Evolutionary conservation across 2,113 vertebrate genomes (phyloP), one percentile per base, ranked within the genome.

Genomic region (Emydura subglobosa): DNA sequence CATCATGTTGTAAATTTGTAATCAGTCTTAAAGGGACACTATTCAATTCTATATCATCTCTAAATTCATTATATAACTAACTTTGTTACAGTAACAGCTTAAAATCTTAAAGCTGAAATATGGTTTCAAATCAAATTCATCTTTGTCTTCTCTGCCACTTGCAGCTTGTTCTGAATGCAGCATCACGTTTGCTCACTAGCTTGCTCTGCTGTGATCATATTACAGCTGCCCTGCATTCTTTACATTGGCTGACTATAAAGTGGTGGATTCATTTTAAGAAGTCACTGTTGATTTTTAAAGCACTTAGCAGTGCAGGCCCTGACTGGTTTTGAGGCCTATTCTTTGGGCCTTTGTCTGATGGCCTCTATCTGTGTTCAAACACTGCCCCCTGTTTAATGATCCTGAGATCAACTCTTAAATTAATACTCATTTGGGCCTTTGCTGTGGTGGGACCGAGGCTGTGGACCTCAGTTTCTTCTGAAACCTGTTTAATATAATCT

Each of bases 51-150:
- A n/a, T 29, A 78, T 57, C 17, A 16, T 91, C 25, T 57, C 59
- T 86, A 39, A n/a, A 83, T 87, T 87, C 82, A n/a, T 87, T 94
- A 92, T 83, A 84, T 86, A 29, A 49, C 79, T 86, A 85, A 6
- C 50, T 90, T 90, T 88, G 80, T 83, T 50, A 86, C 31, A 59
- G 3, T 6, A 65, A 78, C 39, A 79, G 88, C 49, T 87, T 88
- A 94, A 80, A 47, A 0, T 3, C 6, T 5, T 61, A 10, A 21
- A 78, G 27, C 34, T 92, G 85, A 85, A 82, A 68, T 6, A 87
- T 91, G 72, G 55, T 91, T 88, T 22, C 89, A 87, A 93, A 89
- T 94, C 16, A 91, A 86, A 94, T 85, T 90, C 95, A 50, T 6
- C 16, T 83, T 59, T 51, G 92, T 24, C 4, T 92, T 87, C 49